phyloP scores from a whole-genome alignment of 2,888 invertebrate species.

The Monopis laevigella region DNA sequence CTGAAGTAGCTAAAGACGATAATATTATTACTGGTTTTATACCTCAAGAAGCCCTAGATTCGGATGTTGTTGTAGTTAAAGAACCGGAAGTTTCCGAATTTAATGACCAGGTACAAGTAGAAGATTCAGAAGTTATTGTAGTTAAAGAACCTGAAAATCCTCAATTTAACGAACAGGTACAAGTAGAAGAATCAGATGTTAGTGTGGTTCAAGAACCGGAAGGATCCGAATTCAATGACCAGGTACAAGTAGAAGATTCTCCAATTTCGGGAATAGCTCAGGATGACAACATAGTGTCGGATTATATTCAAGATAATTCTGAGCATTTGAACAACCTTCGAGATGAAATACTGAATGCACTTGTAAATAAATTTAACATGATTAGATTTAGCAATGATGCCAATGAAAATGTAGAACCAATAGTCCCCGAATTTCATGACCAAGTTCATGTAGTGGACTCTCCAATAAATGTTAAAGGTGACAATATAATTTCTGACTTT shows the following conservation, averaged over 20 bases:
- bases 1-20: too few species aligned
- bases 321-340: neutral
- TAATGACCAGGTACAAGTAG: neutral
- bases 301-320: neutral
- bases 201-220: neutral
- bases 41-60: too few species aligned
- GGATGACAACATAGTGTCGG: neutral
- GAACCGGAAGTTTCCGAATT: conserved; percentile 3
- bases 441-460: too few species aligned
- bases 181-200: conserved; percentile 1
- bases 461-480: too few species aligned
- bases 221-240: neutral
- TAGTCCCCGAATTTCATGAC: too few species aligned
- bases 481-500: neutral
- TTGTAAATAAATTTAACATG: too few species aligned
- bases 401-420: too few species aligned
- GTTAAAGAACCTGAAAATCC: conserved; percentile 3
- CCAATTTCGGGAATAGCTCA: neutral
- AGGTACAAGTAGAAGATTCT: neutral
- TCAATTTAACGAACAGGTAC: neutral
- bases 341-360: too few species aligned
- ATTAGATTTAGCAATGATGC: too few species aligned
- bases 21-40: too few species aligned
- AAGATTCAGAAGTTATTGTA: neutral
- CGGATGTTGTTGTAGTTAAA: neutral